Evolutionary conservation across 2,113 vertebrate genomes (phyloP).

Genomic region (Emydura subglobosa): DNA sequence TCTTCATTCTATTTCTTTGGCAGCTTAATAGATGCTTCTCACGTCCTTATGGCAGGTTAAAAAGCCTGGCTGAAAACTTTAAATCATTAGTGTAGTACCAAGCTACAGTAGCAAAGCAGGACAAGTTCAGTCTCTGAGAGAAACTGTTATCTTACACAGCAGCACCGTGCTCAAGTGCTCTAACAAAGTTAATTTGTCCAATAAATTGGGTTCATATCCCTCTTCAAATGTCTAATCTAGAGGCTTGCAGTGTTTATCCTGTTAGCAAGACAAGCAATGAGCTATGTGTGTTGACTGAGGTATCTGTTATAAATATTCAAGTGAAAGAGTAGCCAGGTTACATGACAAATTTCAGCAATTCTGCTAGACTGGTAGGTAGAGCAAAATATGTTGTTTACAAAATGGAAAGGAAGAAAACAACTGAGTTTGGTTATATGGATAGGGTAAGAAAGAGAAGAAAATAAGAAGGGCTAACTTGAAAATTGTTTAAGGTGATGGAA

Average conservation of each 20-base stretch:
- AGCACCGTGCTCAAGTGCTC: neutral
- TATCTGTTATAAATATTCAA: neutral
- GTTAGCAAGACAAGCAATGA: neutral
- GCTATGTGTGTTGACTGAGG: neutral
- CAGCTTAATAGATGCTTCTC: neutral
- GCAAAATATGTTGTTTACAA: neutral
- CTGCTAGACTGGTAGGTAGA: neutral
- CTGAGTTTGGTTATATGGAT: neutral
- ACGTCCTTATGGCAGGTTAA: neutral
- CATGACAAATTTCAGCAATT: neutral
- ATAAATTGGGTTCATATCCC: slow-evolving; percentile 27
- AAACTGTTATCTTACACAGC: rapidly evolving
- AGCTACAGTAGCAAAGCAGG: neutral
- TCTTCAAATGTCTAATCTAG: slow-evolving; percentile 5
- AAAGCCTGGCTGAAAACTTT: neutral
- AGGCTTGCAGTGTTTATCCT: neutral
- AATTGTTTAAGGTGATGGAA: neutral
- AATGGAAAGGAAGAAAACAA: neutral
- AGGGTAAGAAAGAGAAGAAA: neutral
- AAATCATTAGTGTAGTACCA: neutral
- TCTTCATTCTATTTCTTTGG: neutral
- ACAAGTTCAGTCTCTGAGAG: neutral
- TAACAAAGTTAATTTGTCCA: slow-evolving; percentile 40
- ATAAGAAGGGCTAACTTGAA: neutral
- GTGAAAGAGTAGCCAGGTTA: neutral